Evolutionary conservation across 2,888 invertebrate genomes (phyloP).

Genomic region (Cistogaster globosa): DNA sequence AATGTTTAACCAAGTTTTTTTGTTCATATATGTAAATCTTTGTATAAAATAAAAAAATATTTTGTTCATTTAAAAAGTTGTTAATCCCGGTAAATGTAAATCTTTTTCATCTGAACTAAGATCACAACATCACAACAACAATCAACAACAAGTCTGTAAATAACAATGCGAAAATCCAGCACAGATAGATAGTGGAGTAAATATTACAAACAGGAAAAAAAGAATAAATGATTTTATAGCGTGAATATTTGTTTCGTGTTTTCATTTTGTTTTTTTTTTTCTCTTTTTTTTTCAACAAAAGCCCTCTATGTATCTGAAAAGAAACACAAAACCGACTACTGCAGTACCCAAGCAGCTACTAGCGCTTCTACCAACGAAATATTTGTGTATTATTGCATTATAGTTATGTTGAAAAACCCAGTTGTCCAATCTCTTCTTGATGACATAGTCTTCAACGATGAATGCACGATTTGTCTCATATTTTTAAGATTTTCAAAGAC

Average conservation of each 20-base stretch:
- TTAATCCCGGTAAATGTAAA: constrained; percentile 42
- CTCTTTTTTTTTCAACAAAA: neutral
- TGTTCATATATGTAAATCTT: neutral
- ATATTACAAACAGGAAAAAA: constrained; percentile 4
- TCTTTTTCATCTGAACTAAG: constrained; percentile 42
- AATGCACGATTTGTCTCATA: too few relatives aligned
- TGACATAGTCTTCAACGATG: too few relatives aligned
- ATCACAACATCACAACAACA: constrained; percentile 24
- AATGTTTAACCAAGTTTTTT: too few relatives aligned
- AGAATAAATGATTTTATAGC: constrained; percentile 47
- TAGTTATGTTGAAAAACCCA: neutral
- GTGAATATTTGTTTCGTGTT: constrained; percentile 30
- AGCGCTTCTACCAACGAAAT: neutral
- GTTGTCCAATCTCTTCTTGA: too few relatives aligned
- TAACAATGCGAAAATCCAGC: constrained; percentile 19
- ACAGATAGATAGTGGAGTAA: constrained; percentile 34
- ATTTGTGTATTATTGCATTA: neutral
- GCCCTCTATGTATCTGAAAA: constrained; percentile 26
- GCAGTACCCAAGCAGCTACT: neutral
- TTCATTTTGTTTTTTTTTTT: constrained; percentile 12
- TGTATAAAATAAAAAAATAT: neutral
- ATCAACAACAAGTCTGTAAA: neutral
- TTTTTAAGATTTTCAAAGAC: too few relatives aligned
- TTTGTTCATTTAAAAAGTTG: constrained; percentile 25
- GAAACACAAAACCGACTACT: constrained; percentile 15